phyloP scores from a whole-genome alignment of 2,888 invertebrate genomes.

The Koerneria pararmatus region DNA sequence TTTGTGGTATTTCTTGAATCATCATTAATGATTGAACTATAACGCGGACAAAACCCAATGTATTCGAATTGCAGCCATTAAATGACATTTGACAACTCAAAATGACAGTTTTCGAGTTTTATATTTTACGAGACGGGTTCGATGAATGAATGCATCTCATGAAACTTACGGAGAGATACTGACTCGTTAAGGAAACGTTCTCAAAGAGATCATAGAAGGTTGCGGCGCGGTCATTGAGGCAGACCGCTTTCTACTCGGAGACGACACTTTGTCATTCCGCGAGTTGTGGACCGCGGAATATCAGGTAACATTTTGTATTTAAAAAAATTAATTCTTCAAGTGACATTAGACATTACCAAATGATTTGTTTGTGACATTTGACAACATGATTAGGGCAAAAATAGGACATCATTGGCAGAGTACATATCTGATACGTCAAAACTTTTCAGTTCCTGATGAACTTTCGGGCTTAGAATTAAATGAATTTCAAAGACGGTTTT shows the following conservation, averaged over 20 bases:
- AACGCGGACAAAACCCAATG: no score
- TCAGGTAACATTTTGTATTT: no score
- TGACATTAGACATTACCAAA: no score
- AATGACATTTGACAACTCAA: not conserved
- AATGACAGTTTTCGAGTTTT: not conserved
- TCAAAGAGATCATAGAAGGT: conserved; percentile 93
- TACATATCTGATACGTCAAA: no score
- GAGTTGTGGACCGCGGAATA: conserved; percentile 98
- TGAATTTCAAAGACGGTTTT: no score
- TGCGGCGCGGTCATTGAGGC: conserved; percentile 82
- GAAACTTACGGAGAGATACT: not conserved
- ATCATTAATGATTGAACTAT: conserved; percentile 6
- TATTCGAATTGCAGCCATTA: not conserved
- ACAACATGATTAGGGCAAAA: no score
- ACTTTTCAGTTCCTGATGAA: no score
- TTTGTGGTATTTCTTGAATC: not conserved
- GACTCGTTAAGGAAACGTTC: conserved; percentile 75
- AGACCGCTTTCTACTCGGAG: conserved; percentile 81
- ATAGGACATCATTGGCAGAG: no score
- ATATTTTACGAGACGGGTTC: not conserved
- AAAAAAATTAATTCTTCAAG: no score
- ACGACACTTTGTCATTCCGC: conserved; percentile 84
- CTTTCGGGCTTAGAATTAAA: no score
- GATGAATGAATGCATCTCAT: no score
- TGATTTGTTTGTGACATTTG: no score